Evolutionary conservation across 1,140 invertebrate species (phyloP), one percentile per base, ranked within the genome.

Genomic region (Streblospio benedicti): DNA sequence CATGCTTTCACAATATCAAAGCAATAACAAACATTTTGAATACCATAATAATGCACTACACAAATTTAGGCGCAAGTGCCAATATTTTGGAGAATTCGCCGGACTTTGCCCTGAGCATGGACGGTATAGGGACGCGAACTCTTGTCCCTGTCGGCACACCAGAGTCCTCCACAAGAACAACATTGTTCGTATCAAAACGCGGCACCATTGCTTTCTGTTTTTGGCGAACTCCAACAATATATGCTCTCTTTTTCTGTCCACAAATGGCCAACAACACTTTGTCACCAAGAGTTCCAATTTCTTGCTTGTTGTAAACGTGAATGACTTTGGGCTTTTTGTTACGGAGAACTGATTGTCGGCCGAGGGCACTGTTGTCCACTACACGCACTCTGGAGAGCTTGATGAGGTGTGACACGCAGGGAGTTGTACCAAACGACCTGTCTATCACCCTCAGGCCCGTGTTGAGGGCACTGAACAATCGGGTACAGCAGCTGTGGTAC

Each of bases 201-300:
- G 95, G 95, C 32, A 94, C 81, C 74, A 90, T 87, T 3, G 86
- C 73, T 57, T 84, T 83, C 71, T 96, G 90, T 57, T 83, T 85
- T 71, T 91, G 86, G 52, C 71, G 70, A 72, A 92, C 93, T 0
- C 96, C 96, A 25, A 99, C 94, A 49, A 99, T 81, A 61, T 94
- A 90, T 2, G 87, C 96, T 77, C 93, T 93, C 72, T 93, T 94
- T 83, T 94, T 98, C 73, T 97, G 87, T 28, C 95, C 95, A 76
- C 90, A 91, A 64, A 99, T 91, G 2, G 96, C 92, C n/a, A 98
- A 85, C 65, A 98, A 71, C 9, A 99, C 87, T 69, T 76, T 76
- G 65, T 78, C 76, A 82, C 86, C 87, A 59, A 87, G 82, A 25
- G 71, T 81, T 41, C 84, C 87, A 59, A 85, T 71, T 79, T 80